Evolutionary conservation across 2,113 vertebrate species (phyloP).

Genomic region (Neopipo cinnamomea): DNA sequence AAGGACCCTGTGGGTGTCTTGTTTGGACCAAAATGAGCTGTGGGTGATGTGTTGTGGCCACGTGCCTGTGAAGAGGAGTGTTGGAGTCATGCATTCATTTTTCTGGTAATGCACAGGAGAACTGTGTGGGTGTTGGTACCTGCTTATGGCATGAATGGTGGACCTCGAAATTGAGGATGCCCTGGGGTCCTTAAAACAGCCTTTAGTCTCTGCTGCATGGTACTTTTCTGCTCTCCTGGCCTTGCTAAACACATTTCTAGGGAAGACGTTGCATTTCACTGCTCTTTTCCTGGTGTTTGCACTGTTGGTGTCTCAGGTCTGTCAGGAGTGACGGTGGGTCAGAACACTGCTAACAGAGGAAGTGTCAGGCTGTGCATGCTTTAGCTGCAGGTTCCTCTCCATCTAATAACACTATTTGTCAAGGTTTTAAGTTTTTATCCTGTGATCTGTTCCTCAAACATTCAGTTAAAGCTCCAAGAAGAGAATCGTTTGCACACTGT

Average conservation of each 20-base stretch:
- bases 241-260: background rate
- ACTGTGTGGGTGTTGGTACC: background rate
- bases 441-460: constrained; percentile 51
- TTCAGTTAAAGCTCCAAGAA: constrained; percentile 48
- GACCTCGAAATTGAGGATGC: background rate
- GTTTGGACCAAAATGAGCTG: constrained; percentile 17
- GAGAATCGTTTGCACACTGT: constrained; percentile 54
- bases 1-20: background rate
- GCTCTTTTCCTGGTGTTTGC: background rate
- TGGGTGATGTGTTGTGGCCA: background rate
- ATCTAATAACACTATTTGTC: constrained; percentile 56
- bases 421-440: constrained; percentile 52
- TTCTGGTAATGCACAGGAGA: background rate
- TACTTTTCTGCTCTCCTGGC: background rate
- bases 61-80: background rate
- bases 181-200: background rate
- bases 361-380: background rate
- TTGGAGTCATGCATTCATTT: background rate
- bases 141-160: background rate
- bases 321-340: background rate
- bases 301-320: constrained; percentile 45
- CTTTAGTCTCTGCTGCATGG: background rate
- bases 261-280: background rate
- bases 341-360: constrained; percentile 27
- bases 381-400: constrained; percentile 8